Conservation (phyloP, 2,113 vertebrate genomes). For the Solenodon paradoxus region DNA sequence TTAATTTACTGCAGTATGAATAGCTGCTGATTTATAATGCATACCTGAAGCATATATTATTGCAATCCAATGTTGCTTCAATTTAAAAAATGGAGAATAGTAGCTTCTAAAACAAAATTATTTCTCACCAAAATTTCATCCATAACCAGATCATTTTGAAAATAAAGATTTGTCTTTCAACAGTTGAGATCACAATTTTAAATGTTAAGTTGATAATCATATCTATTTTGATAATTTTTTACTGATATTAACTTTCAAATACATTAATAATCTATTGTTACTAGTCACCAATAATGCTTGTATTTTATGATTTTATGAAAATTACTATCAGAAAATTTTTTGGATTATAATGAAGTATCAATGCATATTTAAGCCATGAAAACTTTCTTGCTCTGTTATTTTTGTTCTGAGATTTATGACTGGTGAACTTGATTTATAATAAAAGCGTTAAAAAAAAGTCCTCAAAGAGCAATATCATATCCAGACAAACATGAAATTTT, state of each 20-base stretch:
- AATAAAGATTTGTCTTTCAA: background rate
- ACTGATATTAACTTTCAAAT: background rate
- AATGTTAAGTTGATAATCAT: background rate
- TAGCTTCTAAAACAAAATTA: background rate
- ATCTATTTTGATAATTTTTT: no score
- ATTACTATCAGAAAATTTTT: constrained; percentile 7
- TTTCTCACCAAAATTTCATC: background rate
- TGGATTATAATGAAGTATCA: constrained; percentile 1
- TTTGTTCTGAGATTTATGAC: constrained; percentile 67
- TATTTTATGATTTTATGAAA: background rate
- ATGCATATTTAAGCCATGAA: constrained; percentile 31
- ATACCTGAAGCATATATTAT: no score
- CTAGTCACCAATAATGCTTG: background rate
- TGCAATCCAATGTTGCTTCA: no score
- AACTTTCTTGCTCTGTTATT: constrained; percentile 59
- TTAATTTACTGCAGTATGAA: no score
- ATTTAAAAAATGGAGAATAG: background rate
- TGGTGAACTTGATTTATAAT: constrained; percentile 63
- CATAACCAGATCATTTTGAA: background rate
- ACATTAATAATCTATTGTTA: background rate
- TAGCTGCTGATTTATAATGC: no score
- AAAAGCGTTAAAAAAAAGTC: constrained; percentile 58
- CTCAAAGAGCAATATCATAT: constrained; percentile 67
- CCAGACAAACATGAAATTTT: constrained; percentile 75
- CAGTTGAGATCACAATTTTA: background rate